Percentiles rank a stretch among this genome's conserved stretches.
These are phyloP conservation scores for Corvus moneduloides DNA, from an alignment of 2,113 vertebrate species.

Conservation along the genomic window DNA sequence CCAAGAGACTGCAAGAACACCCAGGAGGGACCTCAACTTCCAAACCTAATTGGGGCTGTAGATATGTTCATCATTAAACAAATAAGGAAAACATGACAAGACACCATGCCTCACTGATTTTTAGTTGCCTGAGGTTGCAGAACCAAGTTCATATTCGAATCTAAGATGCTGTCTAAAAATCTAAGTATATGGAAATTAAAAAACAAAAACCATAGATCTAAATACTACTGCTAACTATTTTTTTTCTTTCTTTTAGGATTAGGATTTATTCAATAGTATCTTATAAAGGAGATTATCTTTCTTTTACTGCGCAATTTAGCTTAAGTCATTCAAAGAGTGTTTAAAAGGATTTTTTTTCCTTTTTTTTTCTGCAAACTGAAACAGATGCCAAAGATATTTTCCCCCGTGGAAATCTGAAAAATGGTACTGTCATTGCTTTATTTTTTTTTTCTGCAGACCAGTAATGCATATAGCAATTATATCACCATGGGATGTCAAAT, in stretches of 20 bases:
- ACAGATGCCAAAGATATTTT: conserved; percentile 28
- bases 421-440: background rate
- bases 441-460: conserved; percentile 2
- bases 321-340: background rate
- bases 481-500: conserved; percentile 31
- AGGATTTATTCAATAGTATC: background rate
- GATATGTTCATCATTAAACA: background rate
- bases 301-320: background rate
- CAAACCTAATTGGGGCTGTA: background rate
- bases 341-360: background rate
- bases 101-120: background rate
- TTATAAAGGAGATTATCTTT: background rate
- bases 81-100: background rate
- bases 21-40: background rate
- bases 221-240: background rate
- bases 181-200: background rate
- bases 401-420: conserved; percentile 31
- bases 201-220: background rate
- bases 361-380: background rate
- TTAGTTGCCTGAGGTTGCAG: background rate
- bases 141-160: background rate
- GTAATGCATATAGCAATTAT: conserved; percentile 27
- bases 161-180: background rate
- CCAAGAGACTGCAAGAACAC: background rate
- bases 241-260: background rate